Conservation (phyloP, 2,113 vertebrate species). For the Toxotes chatareus region DNA sequence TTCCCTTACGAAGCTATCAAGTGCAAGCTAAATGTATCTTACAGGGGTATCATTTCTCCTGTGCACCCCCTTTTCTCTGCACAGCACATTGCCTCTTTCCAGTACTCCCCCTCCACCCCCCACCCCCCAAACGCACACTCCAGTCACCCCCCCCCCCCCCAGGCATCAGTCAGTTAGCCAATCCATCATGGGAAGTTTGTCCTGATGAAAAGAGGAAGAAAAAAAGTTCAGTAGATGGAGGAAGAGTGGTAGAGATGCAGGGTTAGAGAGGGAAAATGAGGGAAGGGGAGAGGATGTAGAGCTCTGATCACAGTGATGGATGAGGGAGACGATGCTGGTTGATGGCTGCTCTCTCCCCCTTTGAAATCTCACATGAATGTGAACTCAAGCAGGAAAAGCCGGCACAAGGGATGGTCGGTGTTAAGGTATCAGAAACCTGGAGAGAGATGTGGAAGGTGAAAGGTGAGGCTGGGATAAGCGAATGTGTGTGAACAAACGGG, state of each 20-base stretch:
- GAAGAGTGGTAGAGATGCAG: slow-evolving; percentile 28
- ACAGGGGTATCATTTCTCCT: slow-evolving; percentile 44
- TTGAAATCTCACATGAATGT: slow-evolving; percentile 26
- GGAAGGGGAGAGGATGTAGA: slow-evolving; percentile 32
- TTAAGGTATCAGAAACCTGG: slow-evolving; percentile 12
- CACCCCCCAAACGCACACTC: slow-evolving; percentile 33
- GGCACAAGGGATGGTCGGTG: slow-evolving; percentile 12
- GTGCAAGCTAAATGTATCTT: slow-evolving; percentile 24
- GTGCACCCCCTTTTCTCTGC: slow-evolving; percentile 45
- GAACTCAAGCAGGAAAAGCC: slow-evolving; percentile 18
- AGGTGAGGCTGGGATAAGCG: neutral
- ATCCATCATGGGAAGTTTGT: slow-evolving; percentile 73
- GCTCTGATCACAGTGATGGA: slow-evolving; percentile 67
- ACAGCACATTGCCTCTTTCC: slow-evolving; percentile 34
- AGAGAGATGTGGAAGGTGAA: slow-evolving; percentile 10
- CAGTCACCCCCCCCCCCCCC: slow-evolving; percentile 31
- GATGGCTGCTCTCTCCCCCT: slow-evolving; percentile 39
- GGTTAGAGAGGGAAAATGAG: slow-evolving; percentile 19
- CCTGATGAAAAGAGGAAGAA: slow-evolving; percentile 55
- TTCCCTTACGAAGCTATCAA: slow-evolving; percentile 18
- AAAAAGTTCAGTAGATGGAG: slow-evolving; percentile 23
- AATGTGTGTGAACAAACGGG: neutral
- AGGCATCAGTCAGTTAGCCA: slow-evolving; percentile 67
- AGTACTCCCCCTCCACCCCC: slow-evolving; percentile 28
- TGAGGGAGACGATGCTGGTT: slow-evolving; percentile 57